Conservation (phyloP, 2,888 invertebrate genomes). For the Smittia sp. region DNA sequence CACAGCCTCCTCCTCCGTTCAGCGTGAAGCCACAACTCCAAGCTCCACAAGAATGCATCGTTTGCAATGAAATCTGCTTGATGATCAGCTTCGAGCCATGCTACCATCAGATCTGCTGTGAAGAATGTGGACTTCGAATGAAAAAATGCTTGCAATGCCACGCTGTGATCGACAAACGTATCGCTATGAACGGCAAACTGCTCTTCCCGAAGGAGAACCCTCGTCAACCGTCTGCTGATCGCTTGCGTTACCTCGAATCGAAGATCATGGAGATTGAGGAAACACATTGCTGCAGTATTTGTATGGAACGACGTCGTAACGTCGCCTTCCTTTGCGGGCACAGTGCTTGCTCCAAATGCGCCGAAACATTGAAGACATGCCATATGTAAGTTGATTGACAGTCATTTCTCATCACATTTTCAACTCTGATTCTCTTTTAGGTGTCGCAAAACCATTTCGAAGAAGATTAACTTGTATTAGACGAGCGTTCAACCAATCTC, state of each 20-base stretch:
- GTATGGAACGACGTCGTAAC: constrained; percentile 79
- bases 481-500: background rate
- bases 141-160: constrained; percentile 73
- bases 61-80: constrained; percentile 68
- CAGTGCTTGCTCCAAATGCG: constrained; percentile 77
- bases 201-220: constrained; percentile 52
- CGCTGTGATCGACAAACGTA: constrained; percentile 58
- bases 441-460: constrained; percentile 53
- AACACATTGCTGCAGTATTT: constrained; percentile 79
- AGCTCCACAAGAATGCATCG: constrained; percentile 61
- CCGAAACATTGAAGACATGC: constrained; percentile 75
- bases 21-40: constrained; percentile 41
- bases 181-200: constrained; percentile 57
- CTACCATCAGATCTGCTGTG: constrained; percentile 70
- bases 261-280: constrained; percentile 85
- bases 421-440: background rate
- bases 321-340: constrained; percentile 88
- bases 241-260: constrained; percentile 66
- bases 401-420: background rate
- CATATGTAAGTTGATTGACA: constrained; percentile 62
- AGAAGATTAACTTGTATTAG: constrained; percentile 54
- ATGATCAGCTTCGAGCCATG: constrained; percentile 70
- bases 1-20: constrained; percentile 42
- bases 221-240: constrained; percentile 64
- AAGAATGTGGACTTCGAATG: constrained; percentile 72